Conservation (phyloP, 1,140 invertebrate genomes). For the Papilio aristodemus region DNA sequence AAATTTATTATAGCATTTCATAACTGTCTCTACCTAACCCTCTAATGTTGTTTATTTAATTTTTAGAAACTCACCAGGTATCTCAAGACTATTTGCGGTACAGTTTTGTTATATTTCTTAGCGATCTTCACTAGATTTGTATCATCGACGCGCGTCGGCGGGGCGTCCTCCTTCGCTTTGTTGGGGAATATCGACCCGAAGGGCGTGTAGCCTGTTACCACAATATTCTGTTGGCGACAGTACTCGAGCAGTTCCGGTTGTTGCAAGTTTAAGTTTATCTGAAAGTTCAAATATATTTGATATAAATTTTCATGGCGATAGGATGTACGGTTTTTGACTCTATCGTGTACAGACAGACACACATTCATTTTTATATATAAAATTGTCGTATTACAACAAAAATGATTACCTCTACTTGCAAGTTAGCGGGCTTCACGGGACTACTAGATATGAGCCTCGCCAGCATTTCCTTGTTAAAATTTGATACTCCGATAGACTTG, state of each 20-base stretch:
- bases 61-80: conserved; percentile 80
- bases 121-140: conserved; percentile 83
- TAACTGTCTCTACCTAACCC: no score
- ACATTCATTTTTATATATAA: background rate
- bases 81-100: conserved; percentile 85
- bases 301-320: no score
- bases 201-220: conserved; percentile 89
- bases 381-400: background rate
- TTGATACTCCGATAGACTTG: conserved; percentile 92
- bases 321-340: no score
- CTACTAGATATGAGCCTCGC: conserved; percentile 84
- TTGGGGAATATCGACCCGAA: conserved; percentile 84
- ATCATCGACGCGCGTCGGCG: conserved; percentile 83
- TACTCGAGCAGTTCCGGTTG: conserved; percentile 87
- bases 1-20: no score
- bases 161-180: conserved; percentile 81
- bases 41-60: background rate
- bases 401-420: conserved; percentile 78
- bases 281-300: conserved; percentile 33
- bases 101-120: conserved; percentile 86
- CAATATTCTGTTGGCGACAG: conserved; percentile 85
- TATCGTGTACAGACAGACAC: no score
- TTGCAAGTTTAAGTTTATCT: conserved; percentile 85
- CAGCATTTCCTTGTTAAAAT: conserved; percentile 92
- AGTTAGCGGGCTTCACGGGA: conserved; percentile 75